phyloP scores from a whole-genome alignment of 2,797 vertebrate genomes.

The Furcifer pardalis region DNA sequence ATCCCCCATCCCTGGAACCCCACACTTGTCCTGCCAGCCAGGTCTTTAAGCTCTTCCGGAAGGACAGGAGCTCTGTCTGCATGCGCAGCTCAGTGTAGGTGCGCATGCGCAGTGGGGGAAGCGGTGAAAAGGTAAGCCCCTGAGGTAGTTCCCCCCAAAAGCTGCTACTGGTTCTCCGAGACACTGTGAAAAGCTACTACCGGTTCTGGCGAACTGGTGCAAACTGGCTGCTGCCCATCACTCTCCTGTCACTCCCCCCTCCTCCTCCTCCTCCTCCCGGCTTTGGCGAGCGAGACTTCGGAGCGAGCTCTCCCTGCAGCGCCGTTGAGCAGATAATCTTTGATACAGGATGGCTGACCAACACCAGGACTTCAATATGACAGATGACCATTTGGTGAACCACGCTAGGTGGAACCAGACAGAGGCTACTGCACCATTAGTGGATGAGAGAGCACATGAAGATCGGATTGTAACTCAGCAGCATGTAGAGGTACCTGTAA shows the following conservation, averaged over 20 bases:
- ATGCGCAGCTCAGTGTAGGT: no score
- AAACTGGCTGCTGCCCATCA: no score
- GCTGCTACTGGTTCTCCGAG: no score
- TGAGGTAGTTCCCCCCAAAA: no score
- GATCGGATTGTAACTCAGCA: constrained; percentile 73
- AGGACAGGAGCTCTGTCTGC: no score
- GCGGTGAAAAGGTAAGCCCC: no score
- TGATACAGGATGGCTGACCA: constrained; percentile 83
- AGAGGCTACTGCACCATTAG: constrained; percentile 74
- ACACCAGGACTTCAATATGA: constrained; percentile 79
- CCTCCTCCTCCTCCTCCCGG: constrained; percentile 12
- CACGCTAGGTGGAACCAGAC: constrained; percentile 77
- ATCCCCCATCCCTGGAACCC: no score
- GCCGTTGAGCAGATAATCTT: constrained; percentile 74
- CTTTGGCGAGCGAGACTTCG: constrained; percentile 34
- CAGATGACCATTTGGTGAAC: constrained; percentile 82
- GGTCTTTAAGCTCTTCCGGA: no score
- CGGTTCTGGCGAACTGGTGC: no score
- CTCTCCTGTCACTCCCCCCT: constrained; percentile 37
- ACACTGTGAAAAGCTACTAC: no score
- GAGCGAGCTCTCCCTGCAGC: constrained; percentile 38
- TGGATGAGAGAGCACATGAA: constrained; percentile 73
- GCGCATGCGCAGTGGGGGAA: no score
- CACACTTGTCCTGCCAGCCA: no score
- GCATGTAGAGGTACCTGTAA: constrained; percentile 77